Conservation (phyloP, 2,888 invertebrate genomes). For the Erebia ligea region DNA sequence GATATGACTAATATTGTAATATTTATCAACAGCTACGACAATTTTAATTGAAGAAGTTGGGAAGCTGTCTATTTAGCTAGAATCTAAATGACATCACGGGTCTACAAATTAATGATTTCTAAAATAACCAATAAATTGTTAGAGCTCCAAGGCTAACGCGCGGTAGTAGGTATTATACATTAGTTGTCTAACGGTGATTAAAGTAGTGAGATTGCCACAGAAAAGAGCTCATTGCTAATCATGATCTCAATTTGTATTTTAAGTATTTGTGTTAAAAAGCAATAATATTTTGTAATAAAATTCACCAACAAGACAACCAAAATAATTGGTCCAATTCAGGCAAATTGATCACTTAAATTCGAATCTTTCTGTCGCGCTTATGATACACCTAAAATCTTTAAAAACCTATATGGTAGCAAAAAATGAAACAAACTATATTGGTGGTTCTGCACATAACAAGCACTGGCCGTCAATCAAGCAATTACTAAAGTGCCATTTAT, state of each 20-base stretch:
- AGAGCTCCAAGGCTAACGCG: too few species aligned
- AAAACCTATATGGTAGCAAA: constrained; percentile 5
- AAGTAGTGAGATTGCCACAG: too few species aligned
- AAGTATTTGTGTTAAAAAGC: background rate
- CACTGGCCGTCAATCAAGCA: constrained; percentile 29
- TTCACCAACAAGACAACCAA: background rate
- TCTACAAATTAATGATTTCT: background rate
- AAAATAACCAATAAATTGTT: too few species aligned
- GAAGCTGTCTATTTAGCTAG: background rate
- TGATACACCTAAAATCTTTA: background rate
- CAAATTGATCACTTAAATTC: background rate
- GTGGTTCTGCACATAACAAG: constrained; percentile 5
- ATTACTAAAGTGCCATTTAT: constrained; percentile 28
- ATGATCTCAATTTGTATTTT: too few species aligned
- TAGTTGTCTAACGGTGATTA: too few species aligned
- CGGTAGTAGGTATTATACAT: too few species aligned
- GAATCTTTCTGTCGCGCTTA: background rate
- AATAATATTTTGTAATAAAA: background rate
- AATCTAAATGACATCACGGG: background rate
- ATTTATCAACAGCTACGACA: constrained; percentile 8
- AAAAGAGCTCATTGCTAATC: background rate
- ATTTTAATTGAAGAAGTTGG: background rate
- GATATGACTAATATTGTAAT: constrained; percentile 23
- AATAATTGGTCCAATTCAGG: background rate
- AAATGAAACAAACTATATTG: background rate